These are phyloP conservation scores for Pristionchus arcanus DNA, from an alignment of 2,888 invertebrate species.

Conservation along the genomic window DNA sequence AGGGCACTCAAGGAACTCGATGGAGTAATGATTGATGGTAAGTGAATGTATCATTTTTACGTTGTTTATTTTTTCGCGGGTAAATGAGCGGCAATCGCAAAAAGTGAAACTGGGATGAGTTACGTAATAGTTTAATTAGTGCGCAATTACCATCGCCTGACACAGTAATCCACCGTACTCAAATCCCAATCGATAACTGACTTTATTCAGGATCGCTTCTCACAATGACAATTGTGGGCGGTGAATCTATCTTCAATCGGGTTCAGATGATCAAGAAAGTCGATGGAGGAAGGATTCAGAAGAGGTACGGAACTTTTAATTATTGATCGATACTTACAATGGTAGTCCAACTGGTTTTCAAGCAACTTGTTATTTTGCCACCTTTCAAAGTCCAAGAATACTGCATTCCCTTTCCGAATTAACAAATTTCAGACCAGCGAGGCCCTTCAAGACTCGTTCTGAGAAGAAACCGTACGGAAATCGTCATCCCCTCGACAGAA, in stretches of 20 bases:
- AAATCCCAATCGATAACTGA: background rate
- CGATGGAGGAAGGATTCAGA: background rate
- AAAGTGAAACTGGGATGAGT: too few relatives aligned
- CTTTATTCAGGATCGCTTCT: conserved; percentile 17
- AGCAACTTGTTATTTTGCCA: too few relatives aligned
- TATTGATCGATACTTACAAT: background rate
- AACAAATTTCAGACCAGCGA: background rate
- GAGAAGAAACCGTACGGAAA: background rate
- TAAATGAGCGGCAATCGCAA: too few relatives aligned
- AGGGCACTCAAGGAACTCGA: conserved; percentile 60
- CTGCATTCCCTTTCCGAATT: too few relatives aligned
- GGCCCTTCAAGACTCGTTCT: background rate
- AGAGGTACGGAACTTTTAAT: background rate
- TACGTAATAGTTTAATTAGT: too few relatives aligned
- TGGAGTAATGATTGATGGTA: conserved; percentile 63
- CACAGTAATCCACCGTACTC: background rate
- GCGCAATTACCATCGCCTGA: too few relatives aligned
- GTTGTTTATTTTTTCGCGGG: too few relatives aligned
- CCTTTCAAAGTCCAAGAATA: too few relatives aligned
- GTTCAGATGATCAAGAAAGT: background rate
- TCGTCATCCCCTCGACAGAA: conserved; percentile 27
- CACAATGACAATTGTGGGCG: conserved; percentile 11
- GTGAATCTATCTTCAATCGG: background rate
- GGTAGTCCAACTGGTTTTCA: too few relatives aligned
- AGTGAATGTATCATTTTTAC: too few relatives aligned